phyloP scores from a whole-genome alignment of 1,140 invertebrate genomes.

The Microplitis mediator region DNA sequence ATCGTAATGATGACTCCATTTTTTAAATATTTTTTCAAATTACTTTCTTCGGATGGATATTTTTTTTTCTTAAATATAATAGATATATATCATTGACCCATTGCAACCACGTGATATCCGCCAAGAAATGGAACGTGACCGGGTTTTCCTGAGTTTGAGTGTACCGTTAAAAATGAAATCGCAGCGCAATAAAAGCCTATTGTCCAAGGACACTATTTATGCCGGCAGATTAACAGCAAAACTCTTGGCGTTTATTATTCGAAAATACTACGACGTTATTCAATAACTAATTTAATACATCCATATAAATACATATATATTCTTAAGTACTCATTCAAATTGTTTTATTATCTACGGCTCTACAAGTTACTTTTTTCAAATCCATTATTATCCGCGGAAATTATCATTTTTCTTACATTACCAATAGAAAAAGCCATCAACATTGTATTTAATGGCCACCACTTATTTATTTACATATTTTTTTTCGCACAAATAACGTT shows the following conservation, averaged over 20 bases:
- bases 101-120: slow-evolving; percentile 1
- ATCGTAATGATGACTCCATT: too few relatives aligned
- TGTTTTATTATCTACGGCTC: too few relatives aligned
- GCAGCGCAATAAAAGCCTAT: neutral
- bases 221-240: neutral
- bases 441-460: too few relatives aligned
- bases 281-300: neutral
- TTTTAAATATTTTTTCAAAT: too few relatives aligned
- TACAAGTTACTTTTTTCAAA: too few relatives aligned
- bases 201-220: neutral
- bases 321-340: neutral
- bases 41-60: too few relatives aligned
- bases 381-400: too few relatives aligned
- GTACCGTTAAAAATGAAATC: neutral
- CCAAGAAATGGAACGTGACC: slow-evolving; percentile 2
- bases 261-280: too few relatives aligned
- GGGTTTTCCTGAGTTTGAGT: neutral
- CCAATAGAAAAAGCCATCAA: too few relatives aligned
- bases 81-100: neutral
- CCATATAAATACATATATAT: neutral
- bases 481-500: neutral
- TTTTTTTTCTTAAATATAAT: neutral
- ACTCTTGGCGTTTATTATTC: neutral
- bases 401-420: too few relatives aligned
- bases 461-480: neutral